Evolutionary conservation across 2,888 invertebrate genomes (phyloP), one percentile per base, ranked within the genome.

Genomic region (Desoria tigrina): DNA sequence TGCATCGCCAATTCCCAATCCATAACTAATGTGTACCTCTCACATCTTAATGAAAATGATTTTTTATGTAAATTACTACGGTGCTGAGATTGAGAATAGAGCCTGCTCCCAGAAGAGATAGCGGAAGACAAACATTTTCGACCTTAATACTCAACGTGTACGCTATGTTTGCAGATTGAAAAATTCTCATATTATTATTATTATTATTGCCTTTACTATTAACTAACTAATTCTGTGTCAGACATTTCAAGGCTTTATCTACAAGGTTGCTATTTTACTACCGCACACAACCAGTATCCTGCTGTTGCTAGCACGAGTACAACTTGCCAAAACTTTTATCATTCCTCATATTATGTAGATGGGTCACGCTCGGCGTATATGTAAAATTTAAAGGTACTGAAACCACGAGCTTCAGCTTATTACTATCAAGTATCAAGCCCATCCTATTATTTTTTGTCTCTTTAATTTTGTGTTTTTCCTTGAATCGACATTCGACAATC

Each of bases 221-320:
- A 57, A 57, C 32, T 37, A 42, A 57, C 18, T 66, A 65, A 68
- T 65, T 64, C 66, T 68, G 68, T 72, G 72, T 66, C 72, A 72
- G 68, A 66, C 72, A 58, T 72, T 72, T 72, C 72, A 72, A 72
- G 72, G 72, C 71, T 72, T 72, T 66, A 59, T 61, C 68, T 61
- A 68, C 72, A 69, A 72, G 72, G 72, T 68, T 69, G 68, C 68
- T 68, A 6, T 21, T 45, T 45, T 66, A 42, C 39, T 42, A 37
- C 56, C n/a, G 28, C 55, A 55, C 21, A 55, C 21, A 55, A 6
- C 21, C 6, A 4, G 45, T 45, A 45, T 45, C 45, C 16, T 21
- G 16, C 45, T 45, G 45, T 7, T 32, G 32, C 32, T 32, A n/a
- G n/a, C n/a, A 11, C 32, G 32, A 32, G 32, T 32, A 7, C 4